Base-by-base conservation (phyloP, 2,888 invertebrate species). In the Colletes collaris region DNA sequence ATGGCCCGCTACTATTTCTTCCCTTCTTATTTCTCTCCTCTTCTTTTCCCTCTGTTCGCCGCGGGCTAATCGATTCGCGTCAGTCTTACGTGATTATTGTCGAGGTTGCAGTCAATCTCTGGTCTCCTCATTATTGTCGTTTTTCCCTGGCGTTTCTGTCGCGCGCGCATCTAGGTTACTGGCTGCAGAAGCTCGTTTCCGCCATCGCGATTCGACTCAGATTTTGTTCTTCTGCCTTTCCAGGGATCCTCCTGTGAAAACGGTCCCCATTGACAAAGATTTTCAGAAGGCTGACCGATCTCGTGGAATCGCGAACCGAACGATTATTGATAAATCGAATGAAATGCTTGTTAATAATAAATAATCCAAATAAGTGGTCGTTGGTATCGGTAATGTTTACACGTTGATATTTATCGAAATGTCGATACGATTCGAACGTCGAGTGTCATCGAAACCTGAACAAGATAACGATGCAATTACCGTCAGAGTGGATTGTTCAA, bases 61-160 rank as follows among this genome's bases (percentile, higher is more conserved):
- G 37, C 52, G n/a, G 27, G 10, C 70, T 67, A 78, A 78, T 73
- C 78, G 79, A 68, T 67, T 40, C 55, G 35, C 77, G 67, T 87
- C 85, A 83, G 71, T 80, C 85, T 87, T 82, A 74, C 66, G 67
- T 82, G 80, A 84, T 85, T 84, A 85, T 86, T 86, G 83, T 87
- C 84, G 71, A 69, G 68, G 62, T 84, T 79, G 46, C 74, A 58
- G 73, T 76, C 82, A 86, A 76, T 77, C 74, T 83, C 72, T 72
- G 76, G 66, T 72, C 68, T 74, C 59, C 56, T 81, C 60, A 65
- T 85, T 80, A 79, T 85, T 86, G 81, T 81, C 82, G 79, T 49
- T 78, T 76, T 60, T 65, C 69, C 44, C 72, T 76, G 1, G 75
- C 55, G 72, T 71, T 72, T 58, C 79, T 76, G 73, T 76, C 75